phyloP scores from a whole-genome alignment of 2,113 vertebrate genomes.

The Rhinoderma darwinii region DNA sequence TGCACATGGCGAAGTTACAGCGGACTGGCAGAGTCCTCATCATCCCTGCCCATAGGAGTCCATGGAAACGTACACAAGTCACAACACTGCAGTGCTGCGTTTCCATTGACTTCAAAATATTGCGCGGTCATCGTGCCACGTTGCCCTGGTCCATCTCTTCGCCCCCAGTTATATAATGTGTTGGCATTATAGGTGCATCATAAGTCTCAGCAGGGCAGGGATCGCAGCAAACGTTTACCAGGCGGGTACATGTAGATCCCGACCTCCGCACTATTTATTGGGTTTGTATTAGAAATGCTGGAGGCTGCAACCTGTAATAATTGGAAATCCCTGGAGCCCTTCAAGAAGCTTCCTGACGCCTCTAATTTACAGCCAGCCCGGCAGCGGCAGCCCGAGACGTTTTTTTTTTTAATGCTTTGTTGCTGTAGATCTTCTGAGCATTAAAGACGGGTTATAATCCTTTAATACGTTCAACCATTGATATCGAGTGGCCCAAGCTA shows the following conservation, averaged over 20 bases:
- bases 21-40: too few relatives aligned
- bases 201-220: neutral
- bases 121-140: neutral
- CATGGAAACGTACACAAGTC: too few relatives aligned
- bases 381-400: neutral
- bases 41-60: too few relatives aligned
- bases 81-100: neutral
- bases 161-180: neutral
- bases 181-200: neutral
- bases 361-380: conserved; percentile 15
- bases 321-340: conserved; percentile 18
- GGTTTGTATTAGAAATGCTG: conserved; percentile 20
- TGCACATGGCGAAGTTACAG: too few relatives aligned
- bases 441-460: neutral
- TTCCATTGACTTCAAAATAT: neutral
- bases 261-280: conserved; percentile 7
- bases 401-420: neutral
- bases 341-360: neutral
- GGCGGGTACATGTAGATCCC: neutral
- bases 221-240: too few relatives aligned
- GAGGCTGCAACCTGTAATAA: conserved; percentile 40
- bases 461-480: neutral
- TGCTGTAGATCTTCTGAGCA: neutral
- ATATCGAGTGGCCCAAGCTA: neutral
- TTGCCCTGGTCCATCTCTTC: neutral